Evolutionary conservation across 1,140 invertebrate genomes (phyloP).

Genomic region (Drosophila leontia): DNA sequence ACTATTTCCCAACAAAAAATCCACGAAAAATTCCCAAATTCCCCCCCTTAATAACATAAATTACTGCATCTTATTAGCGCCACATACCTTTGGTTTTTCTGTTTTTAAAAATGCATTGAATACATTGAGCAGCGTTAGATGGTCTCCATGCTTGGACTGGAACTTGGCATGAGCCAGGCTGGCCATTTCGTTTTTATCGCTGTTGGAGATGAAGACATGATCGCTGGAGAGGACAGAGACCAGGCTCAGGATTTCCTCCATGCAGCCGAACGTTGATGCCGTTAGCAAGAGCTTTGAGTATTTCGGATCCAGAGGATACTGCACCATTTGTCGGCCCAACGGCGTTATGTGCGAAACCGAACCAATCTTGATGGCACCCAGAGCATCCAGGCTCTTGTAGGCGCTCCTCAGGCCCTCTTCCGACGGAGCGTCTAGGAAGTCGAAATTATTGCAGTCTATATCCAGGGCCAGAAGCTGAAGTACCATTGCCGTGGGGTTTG

Average conservation of each 20-base stretch:
- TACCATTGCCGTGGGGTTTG: conserved; percentile 75
- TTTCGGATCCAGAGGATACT: conserved; percentile 96
- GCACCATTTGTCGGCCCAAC: conserved; percentile 93
- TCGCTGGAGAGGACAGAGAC: conserved; percentile 88
- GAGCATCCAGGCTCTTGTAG: conserved; percentile 89
- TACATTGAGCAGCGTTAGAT: conserved; percentile 96
- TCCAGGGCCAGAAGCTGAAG: conserved; percentile 93
- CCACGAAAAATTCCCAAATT: too few species aligned
- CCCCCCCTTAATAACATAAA: background rate
- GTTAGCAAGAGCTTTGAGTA: conserved; percentile 94
- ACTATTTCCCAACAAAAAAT: too few species aligned
- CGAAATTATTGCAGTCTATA: conserved; percentile 93
- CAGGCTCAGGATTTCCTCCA: conserved; percentile 91
- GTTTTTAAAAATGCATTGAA: conserved; percentile 91
- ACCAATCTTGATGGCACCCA: conserved; percentile 89
- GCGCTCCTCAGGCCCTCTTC: conserved; percentile 89
- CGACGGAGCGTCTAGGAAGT: conserved; percentile 96
- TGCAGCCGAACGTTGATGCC: conserved; percentile 91
- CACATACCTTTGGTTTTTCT: conserved; percentile 90
- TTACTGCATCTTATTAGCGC: background rate
- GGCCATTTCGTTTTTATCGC: conserved; percentile 89
- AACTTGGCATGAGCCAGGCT: conserved; percentile 92
- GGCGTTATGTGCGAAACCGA: conserved; percentile 87
- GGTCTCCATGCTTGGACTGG: conserved; percentile 94
- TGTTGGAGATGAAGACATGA: conserved; percentile 86